These are phyloP conservation scores for Endotricha flammealis DNA, from an alignment of 2,888 invertebrate species.

Conservation along the genomic window DNA sequence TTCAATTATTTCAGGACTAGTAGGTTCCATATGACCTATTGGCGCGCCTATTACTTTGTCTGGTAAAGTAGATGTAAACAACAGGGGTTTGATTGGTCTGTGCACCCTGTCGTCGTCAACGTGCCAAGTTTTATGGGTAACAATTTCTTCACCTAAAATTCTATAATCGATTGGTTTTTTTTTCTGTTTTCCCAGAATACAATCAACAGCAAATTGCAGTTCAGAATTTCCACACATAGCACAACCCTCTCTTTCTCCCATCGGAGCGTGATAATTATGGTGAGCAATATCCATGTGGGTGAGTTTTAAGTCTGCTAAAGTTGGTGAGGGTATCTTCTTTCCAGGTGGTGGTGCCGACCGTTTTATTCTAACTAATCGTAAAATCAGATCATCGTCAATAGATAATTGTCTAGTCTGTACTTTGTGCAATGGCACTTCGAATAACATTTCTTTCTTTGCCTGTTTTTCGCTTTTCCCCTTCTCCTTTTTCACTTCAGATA, in stretches of 20 bases:
- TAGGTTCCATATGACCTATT: no score
- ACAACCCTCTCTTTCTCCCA: neutral
- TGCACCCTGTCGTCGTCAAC: no score
- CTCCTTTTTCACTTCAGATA: neutral
- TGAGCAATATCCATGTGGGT: neutral
- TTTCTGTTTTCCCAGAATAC: no score
- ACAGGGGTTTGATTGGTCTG: no score
- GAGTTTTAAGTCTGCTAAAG: neutral
- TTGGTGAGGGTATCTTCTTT: neutral
- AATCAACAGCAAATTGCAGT: neutral
- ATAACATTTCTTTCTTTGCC: neutral
- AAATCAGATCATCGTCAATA: neutral
- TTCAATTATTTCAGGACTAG: no score
- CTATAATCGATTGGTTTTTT: no score
- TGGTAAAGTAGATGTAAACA: no score
- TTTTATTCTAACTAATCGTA: neutral
- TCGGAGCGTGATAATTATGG: no score
- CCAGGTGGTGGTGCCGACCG: neutral
- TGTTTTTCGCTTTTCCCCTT: neutral
- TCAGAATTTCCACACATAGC: neutral
- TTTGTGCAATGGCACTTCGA: neutral
- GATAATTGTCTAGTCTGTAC: neutral
- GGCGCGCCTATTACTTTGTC: no score
- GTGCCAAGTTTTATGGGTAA: neutral
- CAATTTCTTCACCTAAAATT: neutral